phyloP scores from a whole-genome alignment of 2,888 invertebrate species.

The Diadromus collaris region DNA sequence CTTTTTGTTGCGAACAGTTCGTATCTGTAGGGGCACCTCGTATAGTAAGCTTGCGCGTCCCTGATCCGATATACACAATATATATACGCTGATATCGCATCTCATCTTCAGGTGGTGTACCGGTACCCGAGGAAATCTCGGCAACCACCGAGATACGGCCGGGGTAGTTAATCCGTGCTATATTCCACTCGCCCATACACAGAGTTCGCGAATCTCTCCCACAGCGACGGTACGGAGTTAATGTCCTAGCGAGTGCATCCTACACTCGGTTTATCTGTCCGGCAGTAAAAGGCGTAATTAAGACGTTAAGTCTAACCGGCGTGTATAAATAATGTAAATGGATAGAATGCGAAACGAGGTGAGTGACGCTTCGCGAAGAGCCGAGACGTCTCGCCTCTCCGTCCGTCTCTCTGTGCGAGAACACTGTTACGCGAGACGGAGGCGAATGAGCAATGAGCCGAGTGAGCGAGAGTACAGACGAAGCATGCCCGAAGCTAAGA shows the following conservation, averaged over 20 bases:
- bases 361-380: constrained; percentile 20
- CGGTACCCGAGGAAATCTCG: not conserved
- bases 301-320: constrained; percentile 54
- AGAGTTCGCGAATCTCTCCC: not conserved
- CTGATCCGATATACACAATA: not conserved
- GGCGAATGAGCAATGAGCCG: constrained; percentile 18
- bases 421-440: not conserved
- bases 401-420: constrained; percentile 5
- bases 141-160: constrained; percentile 1
- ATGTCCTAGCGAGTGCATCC: constrained; percentile 1
- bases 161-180: not conserved
- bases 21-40: not conserved
- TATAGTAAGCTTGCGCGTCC: not conserved
- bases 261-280: not conserved
- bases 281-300: constrained; percentile 53
- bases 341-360: constrained; percentile 52
- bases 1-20: not conserved
- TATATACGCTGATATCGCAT: not conserved
- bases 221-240: not conserved
- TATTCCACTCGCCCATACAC: not conserved
- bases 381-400: constrained; percentile 18
- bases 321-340: constrained; percentile 57
- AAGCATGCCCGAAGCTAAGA: constrained; percentile 35
- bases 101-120: not conserved
- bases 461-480: constrained; percentile 11